Percentiles rank a stretch among this genome's conserved stretches.
These are phyloP conservation scores for Leistus spinibarbis DNA, from an alignment of 2,888 invertebrate species.

Conservation along the genomic window DNA sequence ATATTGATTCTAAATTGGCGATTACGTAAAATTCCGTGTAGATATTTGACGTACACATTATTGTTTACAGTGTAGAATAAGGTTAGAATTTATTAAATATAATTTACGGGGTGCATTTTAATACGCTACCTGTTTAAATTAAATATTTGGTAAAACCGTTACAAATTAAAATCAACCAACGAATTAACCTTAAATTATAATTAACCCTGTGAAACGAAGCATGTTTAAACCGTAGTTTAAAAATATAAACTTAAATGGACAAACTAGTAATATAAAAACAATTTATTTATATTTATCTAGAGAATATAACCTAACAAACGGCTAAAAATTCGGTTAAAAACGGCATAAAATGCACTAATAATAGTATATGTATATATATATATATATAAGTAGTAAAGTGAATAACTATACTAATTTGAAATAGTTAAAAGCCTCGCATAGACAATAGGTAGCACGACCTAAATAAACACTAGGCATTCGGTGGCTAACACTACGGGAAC, in stretches of 20 bases:
- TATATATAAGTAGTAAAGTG: no score
- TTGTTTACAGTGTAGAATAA: background rate
- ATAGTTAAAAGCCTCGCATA: constrained; percentile 26
- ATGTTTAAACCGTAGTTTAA: background rate
- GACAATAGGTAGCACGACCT: constrained; percentile 36
- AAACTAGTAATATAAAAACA: no score
- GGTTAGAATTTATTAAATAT: background rate
- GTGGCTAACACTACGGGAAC: background rate
- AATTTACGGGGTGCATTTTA: no score
- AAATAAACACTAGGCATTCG: constrained; percentile 29
- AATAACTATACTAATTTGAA: constrained; percentile 9
- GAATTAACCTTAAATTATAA: background rate
- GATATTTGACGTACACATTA: background rate
- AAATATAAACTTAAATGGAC: no score
- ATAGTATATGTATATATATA: background rate
- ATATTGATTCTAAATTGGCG: background rate
- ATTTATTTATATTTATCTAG: background rate
- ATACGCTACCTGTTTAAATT: background rate
- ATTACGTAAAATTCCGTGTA: background rate
- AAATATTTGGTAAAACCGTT: background rate
- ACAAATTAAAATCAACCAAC: background rate
- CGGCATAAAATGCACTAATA: background rate
- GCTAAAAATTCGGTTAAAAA: background rate
- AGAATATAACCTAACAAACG: background rate
- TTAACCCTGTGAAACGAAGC: background rate